Conservation (phyloP, 2,888 invertebrate species). For the Zootermopsis nevadensis region DNA sequence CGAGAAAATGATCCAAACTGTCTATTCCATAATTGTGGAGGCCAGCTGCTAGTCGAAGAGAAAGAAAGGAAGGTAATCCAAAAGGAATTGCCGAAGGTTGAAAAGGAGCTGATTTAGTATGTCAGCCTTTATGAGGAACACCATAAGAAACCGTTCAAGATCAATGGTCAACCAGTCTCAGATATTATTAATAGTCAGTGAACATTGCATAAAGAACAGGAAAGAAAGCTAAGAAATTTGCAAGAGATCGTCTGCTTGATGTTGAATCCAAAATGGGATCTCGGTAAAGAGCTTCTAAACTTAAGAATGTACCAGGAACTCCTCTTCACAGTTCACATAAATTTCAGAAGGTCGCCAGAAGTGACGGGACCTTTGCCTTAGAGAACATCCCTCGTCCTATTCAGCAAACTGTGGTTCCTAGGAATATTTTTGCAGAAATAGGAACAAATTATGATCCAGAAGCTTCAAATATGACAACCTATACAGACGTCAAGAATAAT, state of each 20-base stretch:
- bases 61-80: conserved; percentile 84
- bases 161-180: conserved; percentile 73
- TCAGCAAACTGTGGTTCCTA: not conserved
- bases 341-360: not conserved
- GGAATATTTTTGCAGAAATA: not conserved
- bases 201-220: conserved; percentile 71
- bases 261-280: conserved; percentile 20
- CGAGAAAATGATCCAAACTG: conserved; percentile 83
- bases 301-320: not conserved
- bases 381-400: not conserved
- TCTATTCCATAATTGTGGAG: conserved; percentile 85
- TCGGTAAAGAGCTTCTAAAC: not conserved
- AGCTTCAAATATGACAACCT: not conserved
- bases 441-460: not conserved
- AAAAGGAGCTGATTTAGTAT: conserved; percentile 71
- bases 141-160: conserved; percentile 69
- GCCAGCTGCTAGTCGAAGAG: conserved; percentile 86
- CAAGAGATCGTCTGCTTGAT: not conserved
- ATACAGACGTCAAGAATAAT: not conserved
- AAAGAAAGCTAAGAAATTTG: conserved; percentile 56
- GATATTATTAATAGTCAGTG: conserved; percentile 72
- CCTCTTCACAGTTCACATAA: not conserved
- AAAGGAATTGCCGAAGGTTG: conserved; percentile 79
- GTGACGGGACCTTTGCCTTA: not conserved
- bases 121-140: conserved; percentile 68